Evolutionary conservation across 2,113 vertebrate species (phyloP), one percentile per base, ranked within the genome.

Genomic region (Catagonus wagneri): DNA sequence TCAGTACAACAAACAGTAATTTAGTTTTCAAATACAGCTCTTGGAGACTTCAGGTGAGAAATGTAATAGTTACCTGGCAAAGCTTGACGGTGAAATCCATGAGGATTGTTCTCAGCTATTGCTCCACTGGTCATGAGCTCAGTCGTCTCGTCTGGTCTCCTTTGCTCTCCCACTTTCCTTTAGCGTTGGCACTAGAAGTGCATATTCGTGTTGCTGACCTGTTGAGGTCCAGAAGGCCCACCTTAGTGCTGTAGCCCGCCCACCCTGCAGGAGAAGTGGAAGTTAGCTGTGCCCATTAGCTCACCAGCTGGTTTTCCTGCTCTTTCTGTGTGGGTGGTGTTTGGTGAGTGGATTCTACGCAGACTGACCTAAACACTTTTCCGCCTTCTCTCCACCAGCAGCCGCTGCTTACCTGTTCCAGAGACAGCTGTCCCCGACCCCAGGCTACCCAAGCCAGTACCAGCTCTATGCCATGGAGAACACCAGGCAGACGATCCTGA

Each of bases 391-490:
- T 95, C 68, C 39, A 91, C 93, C 94, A 97, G 97, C 96, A 93
- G 98, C 98, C 86, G 97, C 99, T 98, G 99, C 99, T 34, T 99
- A 99, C 99, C 99, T 99, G 98, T 99, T 99, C 98, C 99, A 99
- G 83, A 99, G 99, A 96, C 99, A 99, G 97, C 99, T 99, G 2
- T 99, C 99, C 0, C 99, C 99, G 25, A 99, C 99, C 0, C 98
- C 99, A 1, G 99, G 99, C 81, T 99, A 99, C 98, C 99, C 99
- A 65, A 99, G 99, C 98, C 99, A 99, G 83, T 99, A 99, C 97
- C 99, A 99, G 98, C 99, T 99, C 96, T 99, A 99, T 9, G 99
- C 99, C 19, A 99, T 99, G 99, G 99, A 99, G 98, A 99, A 99
- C 95, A 99, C 99, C 0, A 98, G 99, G 4, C 99, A 99, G 99